Conservation (phyloP, 2,797 vertebrate genomes). For the Sebastes vulpes region DNA sequence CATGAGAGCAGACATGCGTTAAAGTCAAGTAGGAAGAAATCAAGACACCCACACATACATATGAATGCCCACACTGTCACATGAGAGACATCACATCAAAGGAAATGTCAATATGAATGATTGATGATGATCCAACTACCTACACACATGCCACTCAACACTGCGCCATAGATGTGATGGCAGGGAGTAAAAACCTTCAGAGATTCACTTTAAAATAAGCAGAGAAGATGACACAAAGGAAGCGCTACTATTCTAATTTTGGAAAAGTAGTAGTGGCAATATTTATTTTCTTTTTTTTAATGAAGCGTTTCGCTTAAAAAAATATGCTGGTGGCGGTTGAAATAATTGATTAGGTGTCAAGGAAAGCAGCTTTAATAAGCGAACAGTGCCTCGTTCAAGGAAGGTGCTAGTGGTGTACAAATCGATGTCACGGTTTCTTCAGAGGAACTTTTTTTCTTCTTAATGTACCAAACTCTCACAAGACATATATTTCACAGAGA, state of each 20-base stretch:
- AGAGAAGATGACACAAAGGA: not conserved
- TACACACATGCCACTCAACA: slow-evolving; percentile 28
- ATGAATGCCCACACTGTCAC: not conserved
- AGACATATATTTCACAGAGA: slow-evolving; percentile 11
- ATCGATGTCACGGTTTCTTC: slow-evolving; percentile 5
- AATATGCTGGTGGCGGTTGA: not conserved
- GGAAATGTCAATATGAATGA: slow-evolving; percentile 78
- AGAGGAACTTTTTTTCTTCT: not conserved
- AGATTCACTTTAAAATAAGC: not conserved
- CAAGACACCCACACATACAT: not conserved
- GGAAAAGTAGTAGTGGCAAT: not conserved
- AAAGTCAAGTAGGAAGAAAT: not conserved
- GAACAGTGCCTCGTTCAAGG: slow-evolving; percentile 12
- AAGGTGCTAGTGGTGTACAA: slow-evolving; percentile 17
- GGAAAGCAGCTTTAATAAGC: slow-evolving; percentile 14
- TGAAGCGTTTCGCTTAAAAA: not conserved
- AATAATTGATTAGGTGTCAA: slow-evolving; percentile 42
- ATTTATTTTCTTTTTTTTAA: not conserved
- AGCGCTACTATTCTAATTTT: not conserved
- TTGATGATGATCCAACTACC: slow-evolving; percentile 63
- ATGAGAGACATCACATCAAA: slow-evolving; percentile 59
- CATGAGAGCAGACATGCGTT: not conserved
- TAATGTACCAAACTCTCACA: slow-evolving; percentile 4
- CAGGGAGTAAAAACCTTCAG: not conserved
- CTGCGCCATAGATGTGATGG: not conserved